phyloP scores from a whole-genome alignment of 2,113 vertebrate species.

The Onychostruthus taczanowskii region DNA sequence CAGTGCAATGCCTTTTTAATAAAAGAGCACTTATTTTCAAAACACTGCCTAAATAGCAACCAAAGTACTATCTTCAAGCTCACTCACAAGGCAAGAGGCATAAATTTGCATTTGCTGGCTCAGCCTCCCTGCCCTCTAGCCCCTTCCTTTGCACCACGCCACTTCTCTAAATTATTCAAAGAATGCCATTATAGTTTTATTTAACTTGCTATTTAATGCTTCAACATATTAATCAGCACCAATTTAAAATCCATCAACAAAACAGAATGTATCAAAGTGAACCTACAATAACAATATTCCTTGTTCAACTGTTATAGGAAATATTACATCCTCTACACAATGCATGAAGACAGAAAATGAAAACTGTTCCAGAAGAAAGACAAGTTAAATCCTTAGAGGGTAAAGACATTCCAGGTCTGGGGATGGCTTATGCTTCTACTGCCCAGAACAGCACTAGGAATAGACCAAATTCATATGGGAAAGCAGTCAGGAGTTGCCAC shows the following conservation, averaged over 20 bases:
- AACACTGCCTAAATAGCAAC: not conserved
- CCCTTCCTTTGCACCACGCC: not conserved
- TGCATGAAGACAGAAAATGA: not conserved
- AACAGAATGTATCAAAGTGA: not conserved
- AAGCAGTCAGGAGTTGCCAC: slow-evolving; percentile 43
- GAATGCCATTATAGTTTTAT: not conserved
- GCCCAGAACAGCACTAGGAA: slow-evolving; percentile 2
- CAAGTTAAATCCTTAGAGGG: not conserved
- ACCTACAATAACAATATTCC: not conserved
- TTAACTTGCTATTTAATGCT: not conserved
- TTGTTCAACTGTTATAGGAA: not conserved
- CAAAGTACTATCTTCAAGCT: not conserved
- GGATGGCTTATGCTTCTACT: not conserved
- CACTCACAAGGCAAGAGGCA: not conserved
- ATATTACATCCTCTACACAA: not conserved
- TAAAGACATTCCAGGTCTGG: not conserved
- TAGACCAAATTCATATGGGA: slow-evolving; percentile 41
- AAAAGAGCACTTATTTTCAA: not conserved
- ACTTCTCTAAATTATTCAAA: not conserved
- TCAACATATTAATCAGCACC: not conserved
- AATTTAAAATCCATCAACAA: slow-evolving; percentile 16
- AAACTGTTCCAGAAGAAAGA: slow-evolving; percentile 12
- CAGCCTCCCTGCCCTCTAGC: not conserved
- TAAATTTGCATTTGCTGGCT: not conserved
- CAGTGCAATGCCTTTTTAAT: not conserved